These are phyloP conservation scores for Vesta saturnalis DNA, from an alignment of 2,888 invertebrate genomes.

Conservation along the genomic window DNA sequence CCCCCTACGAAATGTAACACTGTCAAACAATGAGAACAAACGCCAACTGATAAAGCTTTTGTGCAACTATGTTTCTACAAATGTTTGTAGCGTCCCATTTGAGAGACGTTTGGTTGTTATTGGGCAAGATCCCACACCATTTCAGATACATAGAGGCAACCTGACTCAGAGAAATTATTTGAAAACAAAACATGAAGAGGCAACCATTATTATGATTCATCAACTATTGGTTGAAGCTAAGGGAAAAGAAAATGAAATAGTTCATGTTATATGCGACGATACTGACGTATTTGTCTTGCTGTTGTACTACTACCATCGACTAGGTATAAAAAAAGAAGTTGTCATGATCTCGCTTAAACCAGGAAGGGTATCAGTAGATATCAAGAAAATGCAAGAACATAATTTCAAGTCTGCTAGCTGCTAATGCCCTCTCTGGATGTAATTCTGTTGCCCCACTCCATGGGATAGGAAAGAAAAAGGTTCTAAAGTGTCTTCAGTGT, in stretches of 20 bases:
- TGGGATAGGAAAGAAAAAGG: background rate
- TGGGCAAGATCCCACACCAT: background rate
- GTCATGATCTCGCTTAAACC: background rate
- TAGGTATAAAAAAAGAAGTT: background rate
- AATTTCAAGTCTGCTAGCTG: background rate
- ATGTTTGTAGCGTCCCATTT: background rate
- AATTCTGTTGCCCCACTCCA: background rate
- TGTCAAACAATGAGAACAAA: background rate
- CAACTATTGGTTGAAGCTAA: background rate
- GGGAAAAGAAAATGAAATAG: background rate
- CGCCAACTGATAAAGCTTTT: conserved; percentile 1
- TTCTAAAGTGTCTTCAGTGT: background rate
- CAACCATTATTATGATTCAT: background rate
- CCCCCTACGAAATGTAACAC: background rate
- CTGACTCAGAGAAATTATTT: background rate
- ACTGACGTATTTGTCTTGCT: background rate
- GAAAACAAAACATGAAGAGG: background rate
- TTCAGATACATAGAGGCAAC: background rate
- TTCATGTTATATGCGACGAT: background rate
- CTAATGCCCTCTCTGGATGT: background rate
- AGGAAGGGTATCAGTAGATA: background rate
- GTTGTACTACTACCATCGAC: background rate
- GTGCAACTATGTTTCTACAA: background rate
- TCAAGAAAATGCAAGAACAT: background rate
- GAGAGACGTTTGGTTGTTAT: background rate